Evolutionary conservation across 2,797 vertebrate species (phyloP).

Genomic region (Pampus argenteus): DNA sequence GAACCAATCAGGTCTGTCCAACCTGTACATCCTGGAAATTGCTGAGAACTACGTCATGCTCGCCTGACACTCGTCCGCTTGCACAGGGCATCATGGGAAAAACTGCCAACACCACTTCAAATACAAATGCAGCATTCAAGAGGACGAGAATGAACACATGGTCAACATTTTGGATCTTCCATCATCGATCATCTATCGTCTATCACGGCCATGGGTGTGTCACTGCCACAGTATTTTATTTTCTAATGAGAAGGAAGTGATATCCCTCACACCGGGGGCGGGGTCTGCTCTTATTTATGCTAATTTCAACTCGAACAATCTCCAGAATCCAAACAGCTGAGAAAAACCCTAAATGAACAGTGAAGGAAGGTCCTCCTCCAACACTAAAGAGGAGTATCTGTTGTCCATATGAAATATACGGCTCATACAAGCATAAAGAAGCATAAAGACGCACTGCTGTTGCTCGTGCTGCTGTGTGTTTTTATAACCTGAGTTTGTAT

Average conservation of each 20-base stretch:
- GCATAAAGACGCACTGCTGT: background rate
- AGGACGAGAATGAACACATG: background rate
- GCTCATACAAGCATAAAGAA: constrained; percentile 13
- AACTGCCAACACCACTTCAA: constrained; percentile 17
- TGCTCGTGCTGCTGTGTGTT: constrained; percentile 26
- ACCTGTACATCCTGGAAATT: constrained; percentile 89
- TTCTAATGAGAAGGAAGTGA: constrained; percentile 19
- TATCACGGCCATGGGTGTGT: background rate
- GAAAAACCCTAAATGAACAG: constrained; percentile 17
- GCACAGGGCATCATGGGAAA: constrained; percentile 47
- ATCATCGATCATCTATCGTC: background rate
- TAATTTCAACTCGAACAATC: constrained; percentile 28
- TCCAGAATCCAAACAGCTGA: constrained; percentile 32
- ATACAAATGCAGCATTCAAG: background rate
- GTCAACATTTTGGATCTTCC: constrained; percentile 5
- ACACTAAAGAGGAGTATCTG: constrained; percentile 26
- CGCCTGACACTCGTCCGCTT: constrained; percentile 59
- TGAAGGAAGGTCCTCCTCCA: constrained; percentile 25
- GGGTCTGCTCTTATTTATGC: constrained; percentile 55
- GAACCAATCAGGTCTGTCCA: constrained; percentile 85
- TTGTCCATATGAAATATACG: constrained; percentile 14
- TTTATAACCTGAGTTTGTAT: constrained; percentile 29
- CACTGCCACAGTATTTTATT: constrained; percentile 27
- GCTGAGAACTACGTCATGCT: constrained; percentile 78
- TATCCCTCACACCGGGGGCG: constrained; percentile 11